Percentiles rank a stretch among this genome's conserved stretches.
Evolutionary conservation across 2,888 invertebrate species (phyloP).

Genomic region (Drosophila robusta): DNA sequence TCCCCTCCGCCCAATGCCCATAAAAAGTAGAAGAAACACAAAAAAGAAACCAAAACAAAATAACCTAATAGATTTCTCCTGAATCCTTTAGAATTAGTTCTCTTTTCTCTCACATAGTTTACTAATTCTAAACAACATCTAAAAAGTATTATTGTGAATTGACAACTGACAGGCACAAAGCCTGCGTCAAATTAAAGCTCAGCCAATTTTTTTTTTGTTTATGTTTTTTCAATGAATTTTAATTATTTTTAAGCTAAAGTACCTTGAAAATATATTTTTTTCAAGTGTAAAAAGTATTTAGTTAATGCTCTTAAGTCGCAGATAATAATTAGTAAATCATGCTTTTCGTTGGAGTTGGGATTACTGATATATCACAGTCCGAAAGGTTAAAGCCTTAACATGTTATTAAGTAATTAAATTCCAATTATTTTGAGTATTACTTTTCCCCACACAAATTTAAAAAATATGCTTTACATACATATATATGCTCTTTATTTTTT

Average conservation of each 20-base stretch:
- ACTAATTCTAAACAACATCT: no score
- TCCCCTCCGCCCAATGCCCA: not conserved
- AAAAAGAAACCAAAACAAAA: constrained; percentile 1
- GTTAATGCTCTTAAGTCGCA: constrained; percentile 9
- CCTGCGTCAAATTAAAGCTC: not conserved
- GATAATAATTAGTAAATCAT: not conserved
- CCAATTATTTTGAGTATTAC: no score
- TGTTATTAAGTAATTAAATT: not conserved
- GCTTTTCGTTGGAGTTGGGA: not conserved
- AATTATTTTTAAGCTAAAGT: not conserved
- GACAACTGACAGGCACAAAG: constrained; percentile 5
- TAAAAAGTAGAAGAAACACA: not conserved
- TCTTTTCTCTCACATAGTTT: not conserved
- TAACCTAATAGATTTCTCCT: constrained; percentile 16
- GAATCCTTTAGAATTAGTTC: constrained; percentile 15
- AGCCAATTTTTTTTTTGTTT: constrained; percentile 1
- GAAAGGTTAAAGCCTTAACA: not conserved
- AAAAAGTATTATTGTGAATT: constrained; percentile 9
- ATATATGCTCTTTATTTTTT: no score
- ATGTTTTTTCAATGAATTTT: constrained; percentile 1
- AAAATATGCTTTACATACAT: no score
- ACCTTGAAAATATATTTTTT: constrained; percentile 2
- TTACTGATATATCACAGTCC: not conserved
- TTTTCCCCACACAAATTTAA: no score
- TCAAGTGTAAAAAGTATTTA: not conserved